Percentiles rank a stretch among this genome's conserved stretches.
Evolutionary conservation across 2,888 invertebrate species (phyloP).

Genomic region (Yponomeuta malinellus): DNA sequence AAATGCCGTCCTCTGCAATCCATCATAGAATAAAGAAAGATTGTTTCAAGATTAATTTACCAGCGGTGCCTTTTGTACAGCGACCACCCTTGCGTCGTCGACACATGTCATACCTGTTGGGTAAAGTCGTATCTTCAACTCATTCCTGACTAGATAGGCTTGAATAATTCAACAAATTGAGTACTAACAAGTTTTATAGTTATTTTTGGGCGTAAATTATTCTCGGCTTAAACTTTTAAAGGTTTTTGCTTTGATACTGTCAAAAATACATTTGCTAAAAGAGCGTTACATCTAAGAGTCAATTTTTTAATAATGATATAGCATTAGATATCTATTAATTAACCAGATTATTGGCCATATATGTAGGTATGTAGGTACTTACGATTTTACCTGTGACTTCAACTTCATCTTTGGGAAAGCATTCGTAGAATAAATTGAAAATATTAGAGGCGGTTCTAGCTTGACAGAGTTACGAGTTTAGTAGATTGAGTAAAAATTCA

Average conservation of each 20-base stretch:
- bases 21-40: slow-evolving; percentile 36
- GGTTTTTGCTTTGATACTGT: no score
- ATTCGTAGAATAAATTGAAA: slow-evolving; percentile 13
- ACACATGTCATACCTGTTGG: slow-evolving; percentile 97
- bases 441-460: not conserved
- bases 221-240: no score
- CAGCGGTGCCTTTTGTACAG: slow-evolving; percentile 98
- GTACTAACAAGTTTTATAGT: slow-evolving; percentile 15
- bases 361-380: slow-evolving; percentile 26
- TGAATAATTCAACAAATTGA: not conserved
- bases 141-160: not conserved
- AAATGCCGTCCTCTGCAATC: slow-evolving; percentile 57
- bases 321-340: no score
- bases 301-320: not conserved
- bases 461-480: not conserved
- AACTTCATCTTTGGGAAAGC: slow-evolving; percentile 26
- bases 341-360: no score
- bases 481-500: not conserved
- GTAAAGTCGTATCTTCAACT: slow-evolving; percentile 60
- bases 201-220: no score
- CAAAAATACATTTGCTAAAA: slow-evolving; percentile 37
- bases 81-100: slow-evolving; percentile 96
- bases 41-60: slow-evolving; percentile 79
- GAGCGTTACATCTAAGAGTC: slow-evolving; percentile 54
- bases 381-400: slow-evolving; percentile 37